Percentiles rank a stretch among this genome's conserved stretches.
These are phyloP conservation scores for Trachops cirrhosus DNA, from an alignment of 2,797 vertebrate species.

Conservation along the genomic window DNA sequence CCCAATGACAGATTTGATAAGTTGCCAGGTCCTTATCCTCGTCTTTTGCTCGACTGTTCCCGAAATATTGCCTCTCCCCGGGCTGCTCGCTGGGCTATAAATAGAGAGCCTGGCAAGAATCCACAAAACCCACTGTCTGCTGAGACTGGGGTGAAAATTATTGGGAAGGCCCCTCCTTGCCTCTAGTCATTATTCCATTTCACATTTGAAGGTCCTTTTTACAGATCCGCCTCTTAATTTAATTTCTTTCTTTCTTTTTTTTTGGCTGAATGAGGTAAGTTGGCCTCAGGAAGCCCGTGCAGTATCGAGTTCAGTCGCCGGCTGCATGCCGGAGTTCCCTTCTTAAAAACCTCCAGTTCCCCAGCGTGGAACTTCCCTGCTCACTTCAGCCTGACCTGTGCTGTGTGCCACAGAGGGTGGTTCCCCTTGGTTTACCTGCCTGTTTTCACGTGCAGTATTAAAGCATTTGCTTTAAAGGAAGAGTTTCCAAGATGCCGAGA, in stretches of 20 bases:
- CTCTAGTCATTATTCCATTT: constrained; percentile 29
- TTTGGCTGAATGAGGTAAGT: constrained; percentile 41
- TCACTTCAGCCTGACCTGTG: constrained; percentile 54
- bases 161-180: not conserved
- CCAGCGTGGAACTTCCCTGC: constrained; percentile 46
- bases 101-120: constrained; percentile 12
- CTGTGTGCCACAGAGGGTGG: not conserved
- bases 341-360: constrained; percentile 63
- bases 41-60: constrained; percentile 71
- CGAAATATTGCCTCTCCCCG: constrained; percentile 65
- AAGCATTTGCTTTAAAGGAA: not conserved
- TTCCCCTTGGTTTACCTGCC: not conserved
- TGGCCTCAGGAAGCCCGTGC: constrained; percentile 25
- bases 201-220: constrained; percentile 37
- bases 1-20: constrained; percentile 77
- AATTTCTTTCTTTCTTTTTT: not conserved
- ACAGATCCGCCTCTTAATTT: constrained; percentile 27
- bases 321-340: constrained; percentile 66
- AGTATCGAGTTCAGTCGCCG: not conserved
- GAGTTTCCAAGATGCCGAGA: constrained; percentile 38
- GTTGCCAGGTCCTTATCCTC: constrained; percentile 79
- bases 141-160: not conserved
- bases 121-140: not conserved
- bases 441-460: not conserved
- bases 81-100: constrained; percentile 60